Percentiles rank a stretch among this genome's conserved stretches.
These are phyloP conservation scores for Anoplopoma fimbria DNA, from an alignment of 2,113 vertebrate genomes.

Conservation along the genomic window DNA sequence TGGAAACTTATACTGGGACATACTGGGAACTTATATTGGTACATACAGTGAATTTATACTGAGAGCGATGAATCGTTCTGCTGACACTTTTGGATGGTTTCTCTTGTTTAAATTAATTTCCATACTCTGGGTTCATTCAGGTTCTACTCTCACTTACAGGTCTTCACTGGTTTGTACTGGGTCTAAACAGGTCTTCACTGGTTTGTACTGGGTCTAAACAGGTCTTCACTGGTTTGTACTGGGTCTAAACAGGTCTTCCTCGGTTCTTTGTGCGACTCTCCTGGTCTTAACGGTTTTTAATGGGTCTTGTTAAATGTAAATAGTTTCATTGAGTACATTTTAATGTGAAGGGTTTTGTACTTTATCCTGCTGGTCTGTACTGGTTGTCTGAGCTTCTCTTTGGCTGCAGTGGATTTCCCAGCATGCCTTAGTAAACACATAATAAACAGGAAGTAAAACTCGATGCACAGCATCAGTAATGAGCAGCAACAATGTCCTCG, in stretches of 20 bases:
- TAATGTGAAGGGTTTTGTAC: background rate
- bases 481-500: conserved; percentile 59
- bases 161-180: background rate
- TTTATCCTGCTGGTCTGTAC: background rate
- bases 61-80: background rate
- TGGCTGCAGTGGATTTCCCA: conserved; percentile 51
- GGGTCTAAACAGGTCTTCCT: background rate
- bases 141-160: background rate
- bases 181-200: background rate
- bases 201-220: background rate
- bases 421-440: conserved; percentile 62
- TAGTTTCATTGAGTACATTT: background rate
- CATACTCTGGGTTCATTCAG: background rate
- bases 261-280: background rate
- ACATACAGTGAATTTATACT: no score
- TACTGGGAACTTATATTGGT: background rate
- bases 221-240: background rate
- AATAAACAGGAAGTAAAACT: conserved; percentile 69
- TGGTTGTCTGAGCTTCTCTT: conserved; percentile 28
- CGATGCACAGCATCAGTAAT: conserved; percentile 82
- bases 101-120: background rate
- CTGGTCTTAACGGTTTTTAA: background rate
- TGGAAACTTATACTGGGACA: background rate
- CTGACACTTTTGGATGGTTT: background rate
- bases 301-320: background rate